These are phyloP conservation scores for Tachina grossa DNA, from an alignment of 2,888 invertebrate genomes.

Conservation along the genomic window DNA sequence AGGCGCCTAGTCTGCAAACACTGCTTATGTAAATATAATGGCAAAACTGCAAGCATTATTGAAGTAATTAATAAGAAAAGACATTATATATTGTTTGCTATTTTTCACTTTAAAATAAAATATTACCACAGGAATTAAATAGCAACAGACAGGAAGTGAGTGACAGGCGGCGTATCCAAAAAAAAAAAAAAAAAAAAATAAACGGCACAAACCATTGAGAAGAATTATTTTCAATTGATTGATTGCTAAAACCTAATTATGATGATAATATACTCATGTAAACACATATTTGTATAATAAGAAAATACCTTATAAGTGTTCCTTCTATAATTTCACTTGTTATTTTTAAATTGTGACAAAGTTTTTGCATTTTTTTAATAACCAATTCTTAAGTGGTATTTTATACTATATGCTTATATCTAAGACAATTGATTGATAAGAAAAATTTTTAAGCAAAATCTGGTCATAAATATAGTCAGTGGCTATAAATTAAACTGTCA, in stretches of 20 bases:
- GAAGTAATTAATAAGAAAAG: neutral
- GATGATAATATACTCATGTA: constrained; percentile 18
- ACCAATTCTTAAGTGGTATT: constrained; percentile 23
- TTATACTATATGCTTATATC: neutral
- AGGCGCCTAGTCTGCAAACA: too few species aligned
- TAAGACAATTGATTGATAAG: constrained; percentile 44
- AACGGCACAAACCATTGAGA: constrained; percentile 21
- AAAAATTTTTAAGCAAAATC: constrained; percentile 1
- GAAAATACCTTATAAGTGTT: neutral
- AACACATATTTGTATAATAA: neutral
- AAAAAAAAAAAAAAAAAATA: neutral
- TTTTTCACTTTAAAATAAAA: too few species aligned
- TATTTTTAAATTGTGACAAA: constrained; percentile 37
- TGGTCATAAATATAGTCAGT: constrained; percentile 11
- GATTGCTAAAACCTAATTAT: constrained; percentile 1
- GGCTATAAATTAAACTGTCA: constrained; percentile 14
- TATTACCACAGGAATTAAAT: neutral
- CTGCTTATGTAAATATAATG: too few species aligned
- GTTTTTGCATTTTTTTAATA: constrained; percentile 12
- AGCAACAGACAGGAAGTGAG: constrained; percentile 1
- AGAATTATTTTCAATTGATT: constrained; percentile 30
- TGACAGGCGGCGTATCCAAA: neutral
- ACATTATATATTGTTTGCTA: neutral
- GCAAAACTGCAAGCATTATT: too few species aligned
- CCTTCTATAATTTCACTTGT: neutral